A percentile compares a stretch with the other conserved stretches of the same genome.
Conservation (phyloP, 1,140 invertebrate genomes). For the Meteorus sp. region DNA sequence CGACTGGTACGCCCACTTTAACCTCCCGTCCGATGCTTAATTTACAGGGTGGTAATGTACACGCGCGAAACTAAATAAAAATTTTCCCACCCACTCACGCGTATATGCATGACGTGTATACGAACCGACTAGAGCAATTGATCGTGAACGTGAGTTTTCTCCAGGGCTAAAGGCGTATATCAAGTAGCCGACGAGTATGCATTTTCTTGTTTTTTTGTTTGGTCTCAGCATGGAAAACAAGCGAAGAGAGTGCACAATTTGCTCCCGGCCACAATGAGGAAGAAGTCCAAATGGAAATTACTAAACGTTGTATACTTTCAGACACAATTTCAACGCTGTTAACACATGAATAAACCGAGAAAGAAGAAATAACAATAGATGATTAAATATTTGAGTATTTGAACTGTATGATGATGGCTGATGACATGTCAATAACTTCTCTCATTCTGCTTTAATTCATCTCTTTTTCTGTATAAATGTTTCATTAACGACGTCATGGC, state of each 20-base stretch:
- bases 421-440: no score
- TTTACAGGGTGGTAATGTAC: constrained; percentile 39
- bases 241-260: neutral
- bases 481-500: no score
- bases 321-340: constrained; percentile 20
- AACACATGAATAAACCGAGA: neutral
- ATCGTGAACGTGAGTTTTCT: constrained; percentile 22
- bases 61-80: constrained; percentile 27
- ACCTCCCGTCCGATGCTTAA: constrained; percentile 34
- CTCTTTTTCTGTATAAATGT: no score
- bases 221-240: neutral
- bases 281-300: neutral
- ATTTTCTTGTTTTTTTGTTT: constrained; percentile 14
- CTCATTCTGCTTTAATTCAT: no score
- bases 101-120: neutral
- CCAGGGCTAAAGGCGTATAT: constrained; percentile 38
- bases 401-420: no score
- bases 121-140: neutral
- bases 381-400: no score
- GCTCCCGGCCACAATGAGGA: neutral
- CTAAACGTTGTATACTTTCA: constrained; percentile 17
- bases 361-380: no score
- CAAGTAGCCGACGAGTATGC: constrained; percentile 36
- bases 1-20: constrained; percentile 35
- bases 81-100: constrained; percentile 23